Base-by-base conservation (phyloP, 1,140 invertebrate species). In the Geopemphigus sp. region DNA sequence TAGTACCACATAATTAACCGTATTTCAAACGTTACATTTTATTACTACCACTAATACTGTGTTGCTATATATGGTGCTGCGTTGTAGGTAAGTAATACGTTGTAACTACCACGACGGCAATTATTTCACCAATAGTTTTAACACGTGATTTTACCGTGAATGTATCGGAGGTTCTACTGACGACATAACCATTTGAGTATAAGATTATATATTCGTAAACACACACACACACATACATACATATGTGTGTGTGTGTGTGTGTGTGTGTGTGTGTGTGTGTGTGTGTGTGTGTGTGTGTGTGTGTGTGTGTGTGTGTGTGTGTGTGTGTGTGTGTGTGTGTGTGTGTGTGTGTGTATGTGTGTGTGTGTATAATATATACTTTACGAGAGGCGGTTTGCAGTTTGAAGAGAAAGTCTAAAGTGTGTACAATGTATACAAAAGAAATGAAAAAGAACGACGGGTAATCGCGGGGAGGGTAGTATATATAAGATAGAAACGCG, bases 1-100 rank as follows among this genome's bases (percentile, higher is more conserved):
- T 19, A 66, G 45, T 68, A 39, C n/a, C 47, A 22, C 17, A 45
- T 14, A 68, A 68, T 68, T 68, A 68, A 68, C n/a, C 45, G 66
- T 68, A 50, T 50, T 47, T 68, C 15, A 47, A 68, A 68, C 45
- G 15, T 17, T 26, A 12, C 22, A 24, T 50, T 50, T 5, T 17
- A 68, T 24, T 45, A n/a, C n/a, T n/a, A n/a, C n/a, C n/a, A n/a
- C n/a, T n/a, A n/a, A n/a, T n/a, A n/a, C n/a, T n/a, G n/a, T n/a
- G n/a, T n/a, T n/a, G n/a, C n/a, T n/a, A n/a, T n/a, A n/a, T n/a
- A n/a, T n/a, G n/a, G n/a, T n/a, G n/a, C n/a, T n/a, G n/a, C n/a
- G n/a, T n/a, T n/a, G n/a, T n/a, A n/a, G n/a, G n/a, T n/a, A n/a
- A n/a, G n/a, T n/a, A n/a, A n/a, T n/a, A n/a, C n/a, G n/a, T n/a